Percentiles rank a stretch among this genome's conserved stretches.
Conservation (phyloP, 2,797 vertebrate genomes). For the Poeciliopsis presidionis region DNA sequence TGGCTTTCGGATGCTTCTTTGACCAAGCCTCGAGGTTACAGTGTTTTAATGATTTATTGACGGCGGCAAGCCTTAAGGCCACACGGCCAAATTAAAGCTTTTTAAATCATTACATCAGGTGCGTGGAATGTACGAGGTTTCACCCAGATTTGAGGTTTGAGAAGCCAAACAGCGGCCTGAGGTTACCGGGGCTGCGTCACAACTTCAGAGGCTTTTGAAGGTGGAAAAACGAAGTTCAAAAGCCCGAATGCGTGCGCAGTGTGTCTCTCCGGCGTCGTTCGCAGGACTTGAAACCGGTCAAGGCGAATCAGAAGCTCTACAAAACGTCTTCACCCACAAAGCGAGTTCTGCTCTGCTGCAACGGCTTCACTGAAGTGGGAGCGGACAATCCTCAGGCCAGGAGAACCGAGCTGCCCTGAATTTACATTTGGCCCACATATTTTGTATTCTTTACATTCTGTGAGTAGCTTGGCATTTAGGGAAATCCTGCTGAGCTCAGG, state of each 20-base stretch:
- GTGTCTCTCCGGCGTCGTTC: too few species aligned
- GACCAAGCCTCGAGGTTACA: constrained; percentile 62
- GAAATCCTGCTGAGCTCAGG: neutral
- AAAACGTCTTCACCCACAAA: neutral
- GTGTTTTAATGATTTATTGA: constrained; percentile 72
- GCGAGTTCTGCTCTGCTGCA: constrained; percentile 1
- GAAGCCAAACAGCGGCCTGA: neutral
- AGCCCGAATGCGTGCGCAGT: too few species aligned
- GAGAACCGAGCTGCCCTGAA: neutral
- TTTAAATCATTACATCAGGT: constrained; percentile 22
- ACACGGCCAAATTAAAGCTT: constrained; percentile 55
- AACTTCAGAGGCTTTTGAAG: neutral
- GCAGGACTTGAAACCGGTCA: neutral
- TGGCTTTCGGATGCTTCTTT: constrained; percentile 65
- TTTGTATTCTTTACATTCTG: neutral
- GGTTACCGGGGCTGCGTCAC: neutral
- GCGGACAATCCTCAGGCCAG: neutral
- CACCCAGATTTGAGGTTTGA: neutral
- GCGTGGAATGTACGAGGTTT: neutral
- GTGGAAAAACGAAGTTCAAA: neutral
- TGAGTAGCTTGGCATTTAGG: neutral
- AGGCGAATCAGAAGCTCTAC: neutral
- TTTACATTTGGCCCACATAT: constrained; percentile 9
- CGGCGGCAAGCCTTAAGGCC: constrained; percentile 44
- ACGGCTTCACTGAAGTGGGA: constrained; percentile 1